Base-by-base conservation (phyloP, 2,113 vertebrate genomes). In the Nestor notabilis region DNA sequence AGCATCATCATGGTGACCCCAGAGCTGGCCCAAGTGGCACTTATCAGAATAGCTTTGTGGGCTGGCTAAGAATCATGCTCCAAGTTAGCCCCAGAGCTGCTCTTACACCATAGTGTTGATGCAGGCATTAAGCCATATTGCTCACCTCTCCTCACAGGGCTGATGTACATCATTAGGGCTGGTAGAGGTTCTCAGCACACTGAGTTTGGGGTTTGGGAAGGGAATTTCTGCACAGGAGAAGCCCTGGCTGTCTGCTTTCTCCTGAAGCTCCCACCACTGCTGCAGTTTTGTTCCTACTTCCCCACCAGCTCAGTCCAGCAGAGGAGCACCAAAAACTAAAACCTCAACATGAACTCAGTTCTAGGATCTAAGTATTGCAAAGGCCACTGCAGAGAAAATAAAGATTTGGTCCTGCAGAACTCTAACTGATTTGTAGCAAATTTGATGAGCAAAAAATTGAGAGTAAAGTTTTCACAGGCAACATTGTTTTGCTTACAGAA, bases 231-330 rank as follows among this genome's bases (percentile, higher is more conserved):
- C 35, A 63, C 35, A 53, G 23, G 43, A 14, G 15, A 80, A 63
- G 43, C 8, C 33, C 44, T 79, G 28, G 4, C 25, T 79, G 9
- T 27, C 29, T 90, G 37, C 14, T 4, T 60, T 21, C 49, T 77
- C 49, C 64, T 77, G 64, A 47, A 53, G 23, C 17, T 85, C 17
- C 37, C 29, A 43, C 9, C 20, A 25, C 50, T 44, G 7, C 33
- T 25, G 4, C 0, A 0, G 44, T 37, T 87, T 33, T 63, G 25
- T 5, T 83, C 5, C 16, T 12, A 3, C 4, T 80, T 76, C 7
- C n/a, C 37, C 43, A 58, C 7, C 17, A 69, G 9, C 52, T 69
- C 46, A 61, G 63, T n/a, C 31, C 46, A 47, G 49, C 21, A 12
- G 41, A 89, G 69, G 28, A 86, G 11, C 11, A 53, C 10, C 27